Percentiles rank a stretch among this genome's conserved stretches.
These are phyloP conservation scores for Echeneis naucrates DNA, from an alignment of 2,797 vertebrate species.

Conservation along the genomic window DNA sequence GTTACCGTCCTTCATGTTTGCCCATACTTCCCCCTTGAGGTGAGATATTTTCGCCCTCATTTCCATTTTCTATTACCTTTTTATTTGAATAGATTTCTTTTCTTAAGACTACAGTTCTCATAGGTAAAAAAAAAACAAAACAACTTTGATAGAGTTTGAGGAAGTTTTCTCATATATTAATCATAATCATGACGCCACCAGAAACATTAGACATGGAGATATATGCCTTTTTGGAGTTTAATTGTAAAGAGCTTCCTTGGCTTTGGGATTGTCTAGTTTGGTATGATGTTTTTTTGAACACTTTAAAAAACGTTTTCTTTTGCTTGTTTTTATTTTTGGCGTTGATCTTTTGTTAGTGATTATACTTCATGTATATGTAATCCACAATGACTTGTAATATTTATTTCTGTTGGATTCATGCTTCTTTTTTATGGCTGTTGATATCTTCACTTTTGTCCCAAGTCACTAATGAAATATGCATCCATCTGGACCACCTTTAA, in stretches of 20 bases:
- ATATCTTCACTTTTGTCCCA: slow-evolving; percentile 66
- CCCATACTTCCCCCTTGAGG: slow-evolving; percentile 17
- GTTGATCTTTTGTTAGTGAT: slow-evolving; percentile 79
- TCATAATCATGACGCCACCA: slow-evolving; percentile 64
- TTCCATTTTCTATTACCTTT: slow-evolving; percentile 70
- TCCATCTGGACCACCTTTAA: slow-evolving; percentile 60
- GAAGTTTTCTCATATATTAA: slow-evolving; percentile 64
- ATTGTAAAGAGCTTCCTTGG: slow-evolving; percentile 82
- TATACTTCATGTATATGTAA: slow-evolving; percentile 84
- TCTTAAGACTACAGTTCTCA: slow-evolving; percentile 58
- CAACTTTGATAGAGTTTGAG: slow-evolving; percentile 63
- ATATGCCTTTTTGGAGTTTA: slow-evolving; percentile 86
- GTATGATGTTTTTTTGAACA: slow-evolving; percentile 79
- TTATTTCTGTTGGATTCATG: slow-evolving; percentile 90
- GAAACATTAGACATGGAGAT: slow-evolving; percentile 79
- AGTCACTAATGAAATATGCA: slow-evolving; percentile 68
- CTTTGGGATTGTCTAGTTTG: slow-evolving; percentile 85
- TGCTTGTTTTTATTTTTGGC: slow-evolving; percentile 71
- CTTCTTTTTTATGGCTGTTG: slow-evolving; percentile 74
- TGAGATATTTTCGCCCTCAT: slow-evolving; percentile 55
- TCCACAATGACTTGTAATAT: slow-evolving; percentile 86
- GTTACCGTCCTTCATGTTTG: slow-evolving; percentile 48
- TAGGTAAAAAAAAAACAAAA: slow-evolving; percentile 64
- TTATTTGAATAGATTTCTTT: slow-evolving; percentile 55
- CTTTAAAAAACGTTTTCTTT: slow-evolving; percentile 66